Conservation (phyloP, 2,797 vertebrate species). For the Cynopterus sphinx region DNA sequence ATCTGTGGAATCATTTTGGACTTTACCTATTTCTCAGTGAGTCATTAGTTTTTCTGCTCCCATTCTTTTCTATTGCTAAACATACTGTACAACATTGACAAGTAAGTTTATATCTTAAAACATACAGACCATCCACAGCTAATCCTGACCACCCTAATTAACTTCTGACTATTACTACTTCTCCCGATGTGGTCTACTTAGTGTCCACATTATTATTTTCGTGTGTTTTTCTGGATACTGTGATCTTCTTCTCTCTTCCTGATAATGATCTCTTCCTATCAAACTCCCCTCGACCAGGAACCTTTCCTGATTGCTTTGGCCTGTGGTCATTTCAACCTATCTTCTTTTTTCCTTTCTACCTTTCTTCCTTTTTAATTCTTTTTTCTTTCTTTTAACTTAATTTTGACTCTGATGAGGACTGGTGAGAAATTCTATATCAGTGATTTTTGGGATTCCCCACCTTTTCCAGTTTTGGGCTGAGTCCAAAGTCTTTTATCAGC, state of each 20-base stretch:
- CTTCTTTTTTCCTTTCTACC: background rate
- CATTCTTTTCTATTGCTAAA: background rate
- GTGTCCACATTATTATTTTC: background rate
- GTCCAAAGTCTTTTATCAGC: background rate
- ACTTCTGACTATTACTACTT: background rate
- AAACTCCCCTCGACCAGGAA: background rate
- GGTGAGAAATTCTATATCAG: background rate
- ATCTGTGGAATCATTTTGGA: background rate
- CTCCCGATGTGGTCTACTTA: background rate
- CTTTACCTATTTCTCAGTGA: background rate
- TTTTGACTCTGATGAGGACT: background rate
- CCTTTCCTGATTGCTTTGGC: background rate
- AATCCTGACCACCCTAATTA: background rate
- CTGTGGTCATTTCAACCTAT: background rate
- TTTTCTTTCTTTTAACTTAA: background rate
- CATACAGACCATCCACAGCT: background rate
- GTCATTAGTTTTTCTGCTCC: background rate
- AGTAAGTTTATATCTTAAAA: background rate
- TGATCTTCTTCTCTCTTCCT: background rate
- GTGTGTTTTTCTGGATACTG: background rate
- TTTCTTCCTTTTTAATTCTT: background rate
- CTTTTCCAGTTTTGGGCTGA: background rate
- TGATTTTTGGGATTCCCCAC: background rate
- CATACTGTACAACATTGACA: background rate
- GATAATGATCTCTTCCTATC: background rate